Base-by-base conservation (phyloP, 2,113 vertebrate species). In the Eulacestoma nigropectus region DNA sequence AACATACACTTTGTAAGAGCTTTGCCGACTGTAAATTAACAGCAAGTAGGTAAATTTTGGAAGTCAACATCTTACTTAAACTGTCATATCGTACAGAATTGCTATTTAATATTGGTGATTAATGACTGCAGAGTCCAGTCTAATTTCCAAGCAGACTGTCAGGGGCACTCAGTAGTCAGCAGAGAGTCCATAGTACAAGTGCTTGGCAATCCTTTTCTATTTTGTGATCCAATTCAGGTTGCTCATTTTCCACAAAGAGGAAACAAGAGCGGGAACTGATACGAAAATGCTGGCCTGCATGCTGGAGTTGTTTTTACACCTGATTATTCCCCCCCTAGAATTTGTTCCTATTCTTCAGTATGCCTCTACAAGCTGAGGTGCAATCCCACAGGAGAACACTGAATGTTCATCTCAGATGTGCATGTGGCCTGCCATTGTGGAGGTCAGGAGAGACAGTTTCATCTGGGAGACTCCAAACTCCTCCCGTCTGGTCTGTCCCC, bases 21-120 rank as follows among this genome's bases (percentile, higher is more conserved):
- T 77, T 89, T 87, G 47, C 52, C 60, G 65, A 87, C 65, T 65
- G 19, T 56, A 91, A 84, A 69, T 30, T 82, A 46, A 46, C 60
- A 95, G 53, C 46, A 49, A 84, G 53, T 37, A 59, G 70, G 70
- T 85, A 62, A 90, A 7, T 16, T 85, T 76, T 76, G 44, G 67
- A 93, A 93, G 75, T 53, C 67, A 91, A 13, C 53, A 37, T 76
- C 65, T 41, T 79, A 76, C 79, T 94, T 93, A 82, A 95, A 63
- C 63, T 91, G 67, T 80, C 87, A 62, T 26, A 32, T 67, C 63
- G 14, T 16, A 50, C 60, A 56, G 53, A 84, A 76, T 7, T 83
- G 70, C 39, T 64, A 27, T 73, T 89, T 73, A 94, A 50, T 65
- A 19, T 14, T 41, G 42, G 29, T 91, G 89, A 96, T 95, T 89